Evolutionary conservation across 2,797 vertebrate species (phyloP).

Genomic region (Buphagus erythrorhynchus): DNA sequence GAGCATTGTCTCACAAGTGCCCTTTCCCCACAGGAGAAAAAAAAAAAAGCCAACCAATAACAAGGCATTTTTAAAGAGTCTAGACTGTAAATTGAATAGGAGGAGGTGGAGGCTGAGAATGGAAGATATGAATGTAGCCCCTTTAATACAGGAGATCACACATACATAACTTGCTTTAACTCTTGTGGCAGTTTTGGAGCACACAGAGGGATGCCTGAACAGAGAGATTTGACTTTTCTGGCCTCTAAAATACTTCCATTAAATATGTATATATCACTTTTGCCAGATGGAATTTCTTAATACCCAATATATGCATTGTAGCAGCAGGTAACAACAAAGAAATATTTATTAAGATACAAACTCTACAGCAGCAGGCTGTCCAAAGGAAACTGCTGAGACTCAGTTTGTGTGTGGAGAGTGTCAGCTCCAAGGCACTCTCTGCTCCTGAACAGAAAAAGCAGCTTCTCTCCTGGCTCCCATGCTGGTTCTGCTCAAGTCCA

Average conservation of each 20-base stretch:
- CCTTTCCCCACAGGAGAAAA: background rate
- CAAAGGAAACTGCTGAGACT: background rate
- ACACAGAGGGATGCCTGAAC: background rate
- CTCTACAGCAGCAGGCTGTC: background rate
- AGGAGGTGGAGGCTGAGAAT: slow-evolving; percentile 8
- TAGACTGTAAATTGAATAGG: slow-evolving; percentile 52
- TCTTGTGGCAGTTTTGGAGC: background rate
- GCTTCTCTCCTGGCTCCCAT: background rate
- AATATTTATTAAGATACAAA: background rate
- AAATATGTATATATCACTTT: background rate
- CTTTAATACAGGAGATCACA: background rate
- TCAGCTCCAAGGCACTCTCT: background rate
- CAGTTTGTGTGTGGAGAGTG: background rate
- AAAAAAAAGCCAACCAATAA: background rate
- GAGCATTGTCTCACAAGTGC: slow-evolving; percentile 41
- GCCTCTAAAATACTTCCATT: background rate
- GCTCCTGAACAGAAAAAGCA: background rate
- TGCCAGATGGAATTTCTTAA: background rate
- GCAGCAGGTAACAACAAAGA: background rate
- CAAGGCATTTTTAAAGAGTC: slow-evolving; percentile 46
- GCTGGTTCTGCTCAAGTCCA: background rate
- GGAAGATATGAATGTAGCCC: background rate
- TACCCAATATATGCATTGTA: background rate
- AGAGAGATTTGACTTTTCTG: background rate
- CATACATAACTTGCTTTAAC: background rate